phyloP scores from a whole-genome alignment of 2,797 vertebrate species.

The Argentina silus region DNA sequence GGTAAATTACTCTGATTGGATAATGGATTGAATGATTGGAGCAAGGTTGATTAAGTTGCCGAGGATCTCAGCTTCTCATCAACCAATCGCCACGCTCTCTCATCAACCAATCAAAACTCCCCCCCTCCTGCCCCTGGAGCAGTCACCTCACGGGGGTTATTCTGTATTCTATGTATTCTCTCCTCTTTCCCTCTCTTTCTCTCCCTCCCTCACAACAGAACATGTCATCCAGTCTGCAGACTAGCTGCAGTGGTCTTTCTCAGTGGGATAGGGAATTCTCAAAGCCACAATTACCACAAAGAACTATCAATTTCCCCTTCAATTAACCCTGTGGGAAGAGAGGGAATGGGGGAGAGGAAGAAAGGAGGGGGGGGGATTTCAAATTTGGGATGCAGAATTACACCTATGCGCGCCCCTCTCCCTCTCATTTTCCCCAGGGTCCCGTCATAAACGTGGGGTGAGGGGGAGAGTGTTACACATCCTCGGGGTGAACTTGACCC shows the following conservation, averaged over 20 bases:
- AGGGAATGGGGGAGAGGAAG: constrained; percentile 41
- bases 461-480: constrained; percentile 54
- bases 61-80: constrained; percentile 58
- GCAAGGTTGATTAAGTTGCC: constrained; percentile 56
- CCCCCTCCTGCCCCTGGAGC: constrained; percentile 45
- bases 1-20: constrained; percentile 76
- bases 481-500: constrained; percentile 67
- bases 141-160: constrained; percentile 18
- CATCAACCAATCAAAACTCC: constrained; percentile 33
- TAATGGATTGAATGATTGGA: constrained; percentile 78
- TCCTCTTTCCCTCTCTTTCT: constrained; percentile 16
- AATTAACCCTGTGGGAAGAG: constrained; percentile 76
- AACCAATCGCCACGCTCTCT: constrained; percentile 64
- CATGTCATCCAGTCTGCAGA: constrained; percentile 28
- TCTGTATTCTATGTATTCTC: constrained; percentile 10
- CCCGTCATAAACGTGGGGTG: constrained; percentile 51
- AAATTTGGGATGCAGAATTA: constrained; percentile 63
- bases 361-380: constrained; percentile 43
- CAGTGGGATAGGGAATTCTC: constrained; percentile 69
- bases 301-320: constrained; percentile 79
- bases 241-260: constrained; percentile 60
- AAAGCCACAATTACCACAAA: constrained; percentile 76
- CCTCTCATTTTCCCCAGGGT: constrained; percentile 24
- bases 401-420: constrained; percentile 11
- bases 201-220: background rate